Base-by-base conservation (phyloP, 2,113 vertebrate species). In the Rhea americana region DNA sequence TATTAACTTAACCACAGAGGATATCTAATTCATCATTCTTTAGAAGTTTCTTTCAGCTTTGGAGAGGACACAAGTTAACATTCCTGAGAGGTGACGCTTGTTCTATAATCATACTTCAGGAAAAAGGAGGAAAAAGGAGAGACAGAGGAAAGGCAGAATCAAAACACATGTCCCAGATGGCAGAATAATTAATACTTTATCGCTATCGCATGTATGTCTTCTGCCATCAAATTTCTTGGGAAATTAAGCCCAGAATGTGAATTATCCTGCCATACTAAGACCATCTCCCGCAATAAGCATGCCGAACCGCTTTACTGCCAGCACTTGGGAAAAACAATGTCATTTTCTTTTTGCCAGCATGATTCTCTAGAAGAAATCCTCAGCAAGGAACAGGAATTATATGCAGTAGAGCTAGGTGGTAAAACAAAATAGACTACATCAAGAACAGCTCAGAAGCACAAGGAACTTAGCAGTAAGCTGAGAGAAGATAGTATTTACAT, bases 191-290 rank as follows among this genome's bases (percentile, higher is more conserved):
- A 82, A 56, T 75, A 82, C 77, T 74, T 79, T 50, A 32, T 70
- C 78, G 72, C 9, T 47, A 82, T 51, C 63, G 32, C 76, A 90
- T 30, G 13, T 32, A 76, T 93, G 47, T 43, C 24, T 82, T 91
- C 83, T 77, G 55, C 62, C 41, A 65, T 26, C 32, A 70, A 71
- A 41, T 16, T 11, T 37, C 43, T 55, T 70, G 39, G 30, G 37
- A 32, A 94, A 84, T 43, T 78, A 22, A 93, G 83, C 47, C 32
- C 56, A 73, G 45, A 86, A 48, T 71, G 39, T 30, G 91, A 72
- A 91, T 95, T 92, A 70, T 5, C 16, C 53, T 73, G 8, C 16
- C 39, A 84, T 90, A 94, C 83, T 58, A 92, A 87, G 45, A 28
- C 24, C 43, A 25, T 62, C 11, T 89, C 62, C 58, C 83, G 66